phyloP scores from a whole-genome alignment of 1,140 invertebrate genomes.

The Epicauta chinensis region DNA sequence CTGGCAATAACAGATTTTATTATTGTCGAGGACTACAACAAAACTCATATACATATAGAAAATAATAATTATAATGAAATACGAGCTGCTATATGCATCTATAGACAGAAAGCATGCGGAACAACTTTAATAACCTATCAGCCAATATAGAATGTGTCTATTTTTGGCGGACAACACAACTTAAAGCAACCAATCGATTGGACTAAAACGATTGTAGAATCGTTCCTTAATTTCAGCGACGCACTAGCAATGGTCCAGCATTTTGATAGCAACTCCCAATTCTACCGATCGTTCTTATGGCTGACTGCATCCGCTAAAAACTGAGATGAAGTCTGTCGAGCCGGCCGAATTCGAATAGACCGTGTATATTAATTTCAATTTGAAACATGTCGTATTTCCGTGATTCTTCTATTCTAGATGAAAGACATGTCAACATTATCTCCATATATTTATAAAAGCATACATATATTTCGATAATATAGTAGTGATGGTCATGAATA shows the following conservation, averaged over 20 bases:
- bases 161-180: neutral
- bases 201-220: too few relatives aligned
- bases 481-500: neutral
- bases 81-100: neutral
- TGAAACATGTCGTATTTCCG: too few relatives aligned
- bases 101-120: constrained; percentile 3
- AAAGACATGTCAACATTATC: constrained; percentile 8
- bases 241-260: too few relatives aligned
- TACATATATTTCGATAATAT: neutral
- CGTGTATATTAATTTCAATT: constrained; percentile 11
- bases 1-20: constrained; percentile 10
- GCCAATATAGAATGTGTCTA: constrained; percentile 2
- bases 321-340: too few relatives aligned
- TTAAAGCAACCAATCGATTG: too few relatives aligned
- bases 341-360: neutral
- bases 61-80: constrained; percentile 4
- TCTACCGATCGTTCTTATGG: too few relatives aligned
- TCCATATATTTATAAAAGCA: constrained; percentile 4
- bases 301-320: too few relatives aligned
- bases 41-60: too few relatives aligned
- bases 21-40: constrained; percentile 1
- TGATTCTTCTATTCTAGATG: too few relatives aligned
- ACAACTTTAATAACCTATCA: constrained; percentile 13
- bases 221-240: too few relatives aligned
- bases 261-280: too few relatives aligned